Base-by-base conservation (phyloP, 2,888 invertebrate species). In the Ethmia dodecea region DNA sequence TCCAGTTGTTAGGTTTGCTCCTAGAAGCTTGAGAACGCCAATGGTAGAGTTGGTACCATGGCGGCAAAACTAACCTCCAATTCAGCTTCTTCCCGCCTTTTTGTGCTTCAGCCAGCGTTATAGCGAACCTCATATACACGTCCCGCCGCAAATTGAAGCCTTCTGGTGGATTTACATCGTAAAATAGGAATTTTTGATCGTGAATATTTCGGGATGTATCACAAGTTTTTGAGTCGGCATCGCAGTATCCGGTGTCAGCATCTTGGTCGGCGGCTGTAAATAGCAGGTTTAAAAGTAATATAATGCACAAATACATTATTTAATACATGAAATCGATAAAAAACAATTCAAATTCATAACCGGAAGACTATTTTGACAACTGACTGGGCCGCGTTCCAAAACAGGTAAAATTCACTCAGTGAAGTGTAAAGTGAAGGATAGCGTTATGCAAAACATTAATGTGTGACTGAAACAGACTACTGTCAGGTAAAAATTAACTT, bases 111-210 rank as follows among this genome's bases (percentile, higher is more conserved):
- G 92, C 88, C 0, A 95, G 87, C 62, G 98, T 91, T 29, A 94
- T 92, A 1, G 98, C 97, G 55, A 97, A 88, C 50, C 99, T 89
- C 88, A 99, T 92, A 61, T 96, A 99, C 1, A 99, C 98, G 86
- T 99, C 99, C 20, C 99, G 89, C 10, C 98, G 88, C 42, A 99
- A 88, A 84, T 99, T 99, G 65, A 99, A 99, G 0, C 99, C 99
- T 86, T 99, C 99, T 0, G 94, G 93, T 2, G 92, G 93, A 84
- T 99, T 99, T 0, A 99, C 93, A 66, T 98, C 97, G 74, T 98
- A 99, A 31, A 99, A 88, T 35, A 99, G 76, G 59, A 92, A 96
- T 56, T 94, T 93, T 39, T 55, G 38, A 1, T 34, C 35, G 10
- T 33, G 30, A 3, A 24, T 18, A 13, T 5, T 18, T 6, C 40